phyloP scores from a whole-genome alignment of 2,113 vertebrate genomes.

The Heterocephalus glaber region DNA sequence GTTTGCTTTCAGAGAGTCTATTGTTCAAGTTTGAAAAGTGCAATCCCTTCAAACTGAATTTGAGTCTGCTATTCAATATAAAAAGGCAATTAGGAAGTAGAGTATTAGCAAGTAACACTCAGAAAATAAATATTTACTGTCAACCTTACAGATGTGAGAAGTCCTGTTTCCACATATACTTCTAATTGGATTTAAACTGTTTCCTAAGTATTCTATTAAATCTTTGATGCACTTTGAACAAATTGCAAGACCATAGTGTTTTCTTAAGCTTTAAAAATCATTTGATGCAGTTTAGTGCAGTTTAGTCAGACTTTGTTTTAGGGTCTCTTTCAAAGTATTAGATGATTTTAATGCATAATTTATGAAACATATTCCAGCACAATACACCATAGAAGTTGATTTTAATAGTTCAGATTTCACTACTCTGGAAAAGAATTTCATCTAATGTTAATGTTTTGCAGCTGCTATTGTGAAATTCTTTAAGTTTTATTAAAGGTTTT shows the following conservation, averaged over 20 bases:
- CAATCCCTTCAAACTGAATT: constrained; percentile 61
- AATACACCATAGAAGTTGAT: constrained; percentile 41
- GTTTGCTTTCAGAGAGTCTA: constrained; percentile 66
- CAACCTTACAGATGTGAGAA: constrained; percentile 65
- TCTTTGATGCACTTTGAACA: constrained; percentile 50
- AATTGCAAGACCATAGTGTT: background rate
- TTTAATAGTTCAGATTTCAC: constrained; percentile 3
- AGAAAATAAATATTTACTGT: constrained; percentile 73
- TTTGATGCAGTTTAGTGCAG: constrained; percentile 39
- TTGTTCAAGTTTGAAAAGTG: constrained; percentile 61
- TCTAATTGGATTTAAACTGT: constrained; percentile 68
- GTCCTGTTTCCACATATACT: constrained; percentile 64
- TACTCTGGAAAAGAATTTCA: constrained; percentile 54
- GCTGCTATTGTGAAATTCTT: background rate
- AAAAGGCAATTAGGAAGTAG: constrained; percentile 68
- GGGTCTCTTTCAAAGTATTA: constrained; percentile 48
- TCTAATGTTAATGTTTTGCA: constrained; percentile 53
- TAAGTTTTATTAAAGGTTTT: background rate
- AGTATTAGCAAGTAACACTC: constrained; percentile 69
- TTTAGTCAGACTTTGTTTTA: constrained; percentile 46
- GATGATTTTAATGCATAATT: constrained; percentile 71
- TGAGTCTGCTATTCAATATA: background rate
- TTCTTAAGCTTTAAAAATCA: constrained; percentile 53
- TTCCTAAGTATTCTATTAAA: constrained; percentile 51
- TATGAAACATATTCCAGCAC: constrained; percentile 70